These are phyloP conservation scores for Loripinus fragilis DNA, from an alignment of 2,888 invertebrate genomes.

Conservation along the genomic window DNA sequence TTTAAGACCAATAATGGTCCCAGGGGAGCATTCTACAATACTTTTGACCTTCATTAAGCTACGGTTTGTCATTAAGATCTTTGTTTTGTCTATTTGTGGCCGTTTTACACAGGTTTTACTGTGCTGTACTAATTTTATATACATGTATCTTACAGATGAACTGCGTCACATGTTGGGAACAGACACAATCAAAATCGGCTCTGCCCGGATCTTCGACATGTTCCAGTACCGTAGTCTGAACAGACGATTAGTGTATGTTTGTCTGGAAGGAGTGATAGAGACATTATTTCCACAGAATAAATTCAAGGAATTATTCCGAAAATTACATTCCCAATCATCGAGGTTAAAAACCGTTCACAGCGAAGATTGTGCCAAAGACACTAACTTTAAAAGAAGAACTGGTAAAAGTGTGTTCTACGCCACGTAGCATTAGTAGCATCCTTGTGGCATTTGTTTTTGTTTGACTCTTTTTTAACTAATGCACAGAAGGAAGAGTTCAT, in stretches of 20 bases:
- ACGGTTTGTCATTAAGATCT: no score
- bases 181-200: slow-evolving; percentile 92
- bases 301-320: slow-evolving; percentile 89
- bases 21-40: no score
- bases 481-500: no score
- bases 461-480: no score
- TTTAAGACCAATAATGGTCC: no score
- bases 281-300: slow-evolving; percentile 92
- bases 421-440: no score
- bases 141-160: slow-evolving; percentile 87
- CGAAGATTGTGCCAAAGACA: slow-evolving; percentile 4
- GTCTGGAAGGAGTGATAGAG: slow-evolving; percentile 91
- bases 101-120: no score
- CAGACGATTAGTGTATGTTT: slow-evolving; percentile 91
- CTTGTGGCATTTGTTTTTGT: no score
- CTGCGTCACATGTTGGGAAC: slow-evolving; percentile 94
- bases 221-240: slow-evolving; percentile 94
- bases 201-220: slow-evolving; percentile 93
- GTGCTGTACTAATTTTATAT: no score
- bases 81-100: no score
- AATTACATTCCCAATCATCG: slow-evolving; percentile 86
- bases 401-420: no score
- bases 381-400: neutral
- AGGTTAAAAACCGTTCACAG: slow-evolving; percentile 34
- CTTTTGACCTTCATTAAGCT: no score